Evolutionary conservation across 92 coral and sea anemone genomes (phyloP).

Genomic region (Actinernus sp.): DNA sequence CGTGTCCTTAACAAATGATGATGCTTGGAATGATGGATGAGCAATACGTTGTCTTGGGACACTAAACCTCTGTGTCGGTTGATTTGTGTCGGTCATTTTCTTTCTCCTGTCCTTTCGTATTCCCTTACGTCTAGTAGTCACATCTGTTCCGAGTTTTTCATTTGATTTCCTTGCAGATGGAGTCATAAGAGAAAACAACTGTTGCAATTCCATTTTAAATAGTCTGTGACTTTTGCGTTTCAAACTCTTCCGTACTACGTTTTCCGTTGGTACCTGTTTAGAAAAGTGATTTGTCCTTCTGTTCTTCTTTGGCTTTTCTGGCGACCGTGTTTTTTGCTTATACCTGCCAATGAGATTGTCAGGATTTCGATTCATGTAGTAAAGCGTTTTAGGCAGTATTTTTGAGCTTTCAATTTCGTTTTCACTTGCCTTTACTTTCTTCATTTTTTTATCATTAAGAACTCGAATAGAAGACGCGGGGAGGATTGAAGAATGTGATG

Average conservation of each 20-base stretch:
- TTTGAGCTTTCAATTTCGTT: not conserved
- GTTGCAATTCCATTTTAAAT: slow-evolving; percentile 32
- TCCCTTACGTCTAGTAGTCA: too few species aligned
- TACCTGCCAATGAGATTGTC: not conserved
- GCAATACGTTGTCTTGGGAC: slow-evolving; percentile 39
- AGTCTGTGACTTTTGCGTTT: slow-evolving; percentile 11
- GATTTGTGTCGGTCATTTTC: too few species aligned
- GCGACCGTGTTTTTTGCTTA: not conserved
- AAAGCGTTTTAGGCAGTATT: not conserved
- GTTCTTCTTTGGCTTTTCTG: not conserved
- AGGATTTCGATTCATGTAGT: not conserved
- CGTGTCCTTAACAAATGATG: too few species aligned
- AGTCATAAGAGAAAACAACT: slow-evolving; percentile 50
- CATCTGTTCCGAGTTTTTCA: too few species aligned
- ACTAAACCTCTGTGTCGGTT: slow-evolving; percentile 38
- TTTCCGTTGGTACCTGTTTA: not conserved
- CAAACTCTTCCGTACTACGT: not conserved
- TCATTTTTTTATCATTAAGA: too few species aligned
- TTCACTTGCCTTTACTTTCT: not conserved
- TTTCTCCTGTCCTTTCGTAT: too few species aligned
- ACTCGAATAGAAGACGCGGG: not conserved
- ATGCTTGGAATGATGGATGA: too few species aligned
- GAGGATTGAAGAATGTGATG: not conserved
- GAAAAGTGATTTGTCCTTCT: not conserved
- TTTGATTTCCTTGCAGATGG: slow-evolving; percentile 3